Conservation (phyloP, 2,888 invertebrate species). For the Volucella bombylans region DNA sequence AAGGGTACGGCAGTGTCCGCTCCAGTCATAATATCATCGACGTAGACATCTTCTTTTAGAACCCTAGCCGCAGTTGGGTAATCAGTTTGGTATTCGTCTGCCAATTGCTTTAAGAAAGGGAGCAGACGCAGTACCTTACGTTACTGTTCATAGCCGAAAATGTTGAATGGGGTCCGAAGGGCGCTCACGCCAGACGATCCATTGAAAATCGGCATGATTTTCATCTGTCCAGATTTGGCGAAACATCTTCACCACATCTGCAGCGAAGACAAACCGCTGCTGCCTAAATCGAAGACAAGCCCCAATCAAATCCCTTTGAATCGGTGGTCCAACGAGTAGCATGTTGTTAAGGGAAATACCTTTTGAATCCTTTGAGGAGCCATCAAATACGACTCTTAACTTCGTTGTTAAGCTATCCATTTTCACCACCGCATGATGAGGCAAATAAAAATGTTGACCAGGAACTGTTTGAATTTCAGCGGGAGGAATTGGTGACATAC, state of each 20-base stretch:
- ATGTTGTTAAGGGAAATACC: constrained; percentile 35
- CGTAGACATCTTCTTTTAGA: constrained; percentile 26
- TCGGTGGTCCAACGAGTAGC: constrained; percentile 32
- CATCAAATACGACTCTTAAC: constrained; percentile 63
- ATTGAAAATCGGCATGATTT: constrained; percentile 29
- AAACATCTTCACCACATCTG: constrained; percentile 70
- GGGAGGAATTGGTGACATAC: too few species aligned
- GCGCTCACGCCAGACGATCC: constrained; percentile 36
- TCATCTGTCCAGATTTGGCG: constrained; percentile 46
- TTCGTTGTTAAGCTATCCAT: constrained; percentile 62
- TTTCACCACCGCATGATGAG: constrained; percentile 60
- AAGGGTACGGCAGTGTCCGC: neutral
- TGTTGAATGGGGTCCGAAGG: too few species aligned
- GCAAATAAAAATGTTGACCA: too few species aligned
- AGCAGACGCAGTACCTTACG: too few species aligned
- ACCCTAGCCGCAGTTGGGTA: neutral
- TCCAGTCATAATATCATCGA: constrained; percentile 24
- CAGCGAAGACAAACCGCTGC: constrained; percentile 33
- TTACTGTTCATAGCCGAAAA: too few species aligned
- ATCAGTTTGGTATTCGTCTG: neutral
- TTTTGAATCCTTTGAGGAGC: constrained; percentile 20
- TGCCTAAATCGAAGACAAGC: constrained; percentile 36
- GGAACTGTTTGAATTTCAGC: too few species aligned
- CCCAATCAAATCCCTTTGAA: constrained; percentile 23
- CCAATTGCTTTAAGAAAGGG: too few species aligned